A percentile compares a stretch with the other conserved stretches of the same genome.
phyloP scores from a whole-genome alignment of 2,888 invertebrate species.

The Thumatha senex region DNA sequence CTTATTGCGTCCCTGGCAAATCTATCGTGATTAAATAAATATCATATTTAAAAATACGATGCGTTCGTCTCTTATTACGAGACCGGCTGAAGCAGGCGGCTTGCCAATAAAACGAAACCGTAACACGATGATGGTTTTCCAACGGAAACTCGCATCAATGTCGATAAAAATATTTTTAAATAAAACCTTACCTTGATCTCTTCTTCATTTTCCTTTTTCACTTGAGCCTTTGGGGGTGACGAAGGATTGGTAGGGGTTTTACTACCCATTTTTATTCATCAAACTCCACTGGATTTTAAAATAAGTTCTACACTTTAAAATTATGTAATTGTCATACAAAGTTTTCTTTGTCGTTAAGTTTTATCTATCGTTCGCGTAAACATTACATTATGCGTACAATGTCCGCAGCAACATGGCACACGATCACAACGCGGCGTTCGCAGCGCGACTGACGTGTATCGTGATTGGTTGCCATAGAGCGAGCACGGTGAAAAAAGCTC shows the following conservation, averaged over 20 bases:
- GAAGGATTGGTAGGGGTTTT: constrained; percentile 70
- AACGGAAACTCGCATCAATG: constrained; percentile 62
- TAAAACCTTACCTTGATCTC: constrained; percentile 87
- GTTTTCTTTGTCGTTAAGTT: constrained; percentile 55
- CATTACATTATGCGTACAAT: constrained; percentile 48
- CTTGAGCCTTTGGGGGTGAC: constrained; percentile 68
- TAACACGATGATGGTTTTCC: constrained; percentile 65
- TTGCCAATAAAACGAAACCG: constrained; percentile 72
- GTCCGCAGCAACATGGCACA: constrained; percentile 22
- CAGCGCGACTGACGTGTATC: constrained; percentile 54
- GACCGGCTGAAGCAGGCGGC: constrained; percentile 67
- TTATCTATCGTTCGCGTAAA: constrained; percentile 69
- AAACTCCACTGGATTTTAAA: constrained; percentile 38
- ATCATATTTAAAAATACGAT: constrained; percentile 81
- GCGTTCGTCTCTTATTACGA: constrained; percentile 71
- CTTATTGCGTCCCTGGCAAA: constrained; percentile 41
- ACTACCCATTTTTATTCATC: constrained; percentile 72
- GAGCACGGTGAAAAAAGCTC: constrained; percentile 50
- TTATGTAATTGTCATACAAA: constrained; percentile 42
- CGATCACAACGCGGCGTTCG: constrained; percentile 55
- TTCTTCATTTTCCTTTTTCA: constrained; percentile 89
- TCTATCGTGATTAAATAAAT: constrained; percentile 50
- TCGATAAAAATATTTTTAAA: constrained; percentile 42
- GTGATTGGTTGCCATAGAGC: constrained; percentile 44
- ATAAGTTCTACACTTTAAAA: constrained; percentile 31